Percentiles rank a stretch among this genome's conserved stretches.
These are phyloP conservation scores for Rhinichthys osculus DNA, from an alignment of 2,797 vertebrate species.

Conservation along the genomic window DNA sequence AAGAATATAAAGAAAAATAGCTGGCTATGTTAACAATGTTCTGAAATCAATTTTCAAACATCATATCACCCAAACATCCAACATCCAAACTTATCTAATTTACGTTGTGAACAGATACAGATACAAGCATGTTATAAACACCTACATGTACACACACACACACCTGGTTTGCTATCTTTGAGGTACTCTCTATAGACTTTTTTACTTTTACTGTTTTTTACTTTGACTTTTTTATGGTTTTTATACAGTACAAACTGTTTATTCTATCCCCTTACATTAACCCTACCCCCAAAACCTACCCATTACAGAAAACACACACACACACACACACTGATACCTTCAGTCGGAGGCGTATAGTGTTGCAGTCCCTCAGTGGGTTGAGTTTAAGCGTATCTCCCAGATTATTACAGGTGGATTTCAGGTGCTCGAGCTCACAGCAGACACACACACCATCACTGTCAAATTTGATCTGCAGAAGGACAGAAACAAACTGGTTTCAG, in stretches of 20 bases:
- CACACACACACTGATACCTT: conserved; percentile 80
- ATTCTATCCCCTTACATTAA: too few relatives aligned
- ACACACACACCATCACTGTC: conserved; percentile 97
- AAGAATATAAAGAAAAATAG: background rate
- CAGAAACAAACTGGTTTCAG: conserved; percentile 72
- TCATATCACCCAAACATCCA: too few relatives aligned
- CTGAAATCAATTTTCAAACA: conserved; percentile 3
- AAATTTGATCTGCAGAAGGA: conserved; percentile 89
- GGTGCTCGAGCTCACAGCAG: conserved; percentile 94
- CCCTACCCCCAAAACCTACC: background rate
- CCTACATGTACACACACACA: background rate
- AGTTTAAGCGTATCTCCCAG: conserved; percentile 95
- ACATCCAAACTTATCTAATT: background rate
- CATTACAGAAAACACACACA: background rate
- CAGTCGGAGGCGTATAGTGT: conserved; percentile 90
- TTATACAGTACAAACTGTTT: too few relatives aligned
- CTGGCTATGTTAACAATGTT: background rate
- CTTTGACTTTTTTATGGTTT: too few relatives aligned
- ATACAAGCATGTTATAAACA: background rate
- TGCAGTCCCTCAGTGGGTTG: conserved; percentile 94
- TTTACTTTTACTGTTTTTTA: too few relatives aligned
- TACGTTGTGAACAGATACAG: background rate
- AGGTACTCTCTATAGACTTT: too few relatives aligned
- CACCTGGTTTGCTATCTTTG: too few relatives aligned
- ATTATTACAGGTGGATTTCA: conserved; percentile 93